Conservation (phyloP, 2,888 invertebrate genomes). For the Hypsopygia costalis region DNA sequence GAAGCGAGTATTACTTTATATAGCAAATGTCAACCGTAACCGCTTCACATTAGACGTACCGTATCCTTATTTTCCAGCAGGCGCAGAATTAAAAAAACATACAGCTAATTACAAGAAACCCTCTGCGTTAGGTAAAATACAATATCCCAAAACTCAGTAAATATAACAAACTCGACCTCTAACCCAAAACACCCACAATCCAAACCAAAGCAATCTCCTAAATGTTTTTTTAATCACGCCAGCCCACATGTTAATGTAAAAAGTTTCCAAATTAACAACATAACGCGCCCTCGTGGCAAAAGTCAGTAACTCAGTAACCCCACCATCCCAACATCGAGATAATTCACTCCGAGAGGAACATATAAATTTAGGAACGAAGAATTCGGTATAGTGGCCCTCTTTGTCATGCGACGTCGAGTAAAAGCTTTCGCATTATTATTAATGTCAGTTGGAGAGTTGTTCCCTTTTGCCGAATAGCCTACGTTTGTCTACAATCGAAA, state of each 20-base stretch:
- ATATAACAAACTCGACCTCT: too few relatives aligned
- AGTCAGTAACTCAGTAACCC: slow-evolving; percentile 13
- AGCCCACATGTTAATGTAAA: slow-evolving; percentile 8
- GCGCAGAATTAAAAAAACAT: too few relatives aligned
- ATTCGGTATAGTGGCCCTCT: slow-evolving; percentile 23
- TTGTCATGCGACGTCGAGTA: slow-evolving; percentile 27
- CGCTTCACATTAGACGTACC: too few relatives aligned
- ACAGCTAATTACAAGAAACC: too few relatives aligned
- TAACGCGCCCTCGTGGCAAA: slow-evolving; percentile 8
- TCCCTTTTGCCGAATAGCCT: slow-evolving; percentile 7
- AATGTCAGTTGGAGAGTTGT: slow-evolving; percentile 24
- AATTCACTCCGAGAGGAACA: slow-evolving; percentile 22
- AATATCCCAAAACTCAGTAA: too few relatives aligned
- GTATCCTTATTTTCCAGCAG: too few relatives aligned
- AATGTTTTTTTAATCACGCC: slow-evolving; percentile 3
- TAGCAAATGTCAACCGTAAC: too few relatives aligned
- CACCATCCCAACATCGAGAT: slow-evolving; percentile 13
- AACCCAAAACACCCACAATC: not conserved
- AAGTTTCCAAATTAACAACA: slow-evolving; percentile 16
- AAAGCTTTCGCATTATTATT: slow-evolving; percentile 31
- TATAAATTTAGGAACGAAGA: slow-evolving; percentile 27
- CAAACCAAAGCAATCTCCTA: not conserved
- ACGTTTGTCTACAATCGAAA: not conserved
- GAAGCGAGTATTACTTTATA: too few relatives aligned
- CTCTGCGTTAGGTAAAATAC: too few relatives aligned